These are phyloP conservation scores for Cryptoblepharus egeriae DNA, from an alignment of 2,797 vertebrate genomes.

Conservation along the genomic window DNA sequence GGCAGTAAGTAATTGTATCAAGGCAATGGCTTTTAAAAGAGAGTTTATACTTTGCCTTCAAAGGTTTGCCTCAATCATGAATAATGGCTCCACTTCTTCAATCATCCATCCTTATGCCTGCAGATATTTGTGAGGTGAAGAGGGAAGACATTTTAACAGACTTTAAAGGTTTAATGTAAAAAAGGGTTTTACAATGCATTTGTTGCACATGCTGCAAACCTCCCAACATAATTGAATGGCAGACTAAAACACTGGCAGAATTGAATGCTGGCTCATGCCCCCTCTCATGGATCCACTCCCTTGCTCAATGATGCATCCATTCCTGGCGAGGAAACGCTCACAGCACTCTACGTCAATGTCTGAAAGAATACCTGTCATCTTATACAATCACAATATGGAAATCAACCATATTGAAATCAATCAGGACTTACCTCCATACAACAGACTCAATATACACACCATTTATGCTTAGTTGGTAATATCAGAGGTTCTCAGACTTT, in stretches of 20 bases:
- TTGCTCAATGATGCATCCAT: too few relatives aligned
- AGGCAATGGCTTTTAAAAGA: slow-evolving; percentile 32
- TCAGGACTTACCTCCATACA: too few relatives aligned
- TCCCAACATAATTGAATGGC: not conserved
- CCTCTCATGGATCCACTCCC: too few relatives aligned
- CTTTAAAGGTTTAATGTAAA: not conserved
- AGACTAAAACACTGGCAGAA: not conserved
- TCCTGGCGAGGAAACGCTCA: too few relatives aligned
- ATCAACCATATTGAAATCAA: too few relatives aligned
- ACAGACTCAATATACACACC: too few relatives aligned
- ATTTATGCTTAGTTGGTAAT: too few relatives aligned
- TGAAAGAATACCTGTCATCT: too few relatives aligned
- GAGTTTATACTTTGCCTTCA: not conserved
- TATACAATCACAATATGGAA: too few relatives aligned
- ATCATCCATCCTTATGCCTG: not conserved
- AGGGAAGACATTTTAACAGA: not conserved
- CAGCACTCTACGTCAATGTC: too few relatives aligned
- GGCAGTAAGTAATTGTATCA: slow-evolving; percentile 37
- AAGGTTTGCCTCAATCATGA: slow-evolving; percentile 6
- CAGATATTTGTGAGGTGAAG: not conserved
- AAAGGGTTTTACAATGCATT: not conserved
- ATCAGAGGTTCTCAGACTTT: too few relatives aligned
- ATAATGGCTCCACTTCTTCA: not conserved
- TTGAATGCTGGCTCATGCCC: not conserved
- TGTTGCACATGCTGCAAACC: not conserved